Percentiles rank a stretch among this genome's conserved stretches.
Conservation (phyloP, 2,797 vertebrate genomes). For the Phataginus tetradactyla region DNA sequence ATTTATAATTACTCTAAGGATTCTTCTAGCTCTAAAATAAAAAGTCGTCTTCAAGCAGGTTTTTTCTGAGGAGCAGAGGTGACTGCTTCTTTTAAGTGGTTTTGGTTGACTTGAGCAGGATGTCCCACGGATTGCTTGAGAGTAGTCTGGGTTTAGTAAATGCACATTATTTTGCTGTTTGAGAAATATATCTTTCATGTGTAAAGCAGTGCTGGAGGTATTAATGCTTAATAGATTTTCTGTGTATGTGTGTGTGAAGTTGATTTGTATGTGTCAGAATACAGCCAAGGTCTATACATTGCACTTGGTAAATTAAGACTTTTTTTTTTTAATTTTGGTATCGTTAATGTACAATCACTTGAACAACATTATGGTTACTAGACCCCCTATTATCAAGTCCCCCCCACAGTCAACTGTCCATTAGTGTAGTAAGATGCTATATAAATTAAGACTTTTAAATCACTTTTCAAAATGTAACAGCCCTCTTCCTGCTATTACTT, state of each 20-base stretch:
- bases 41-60: not conserved
- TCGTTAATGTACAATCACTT: too few relatives aligned
- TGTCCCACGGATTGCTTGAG: not conserved
- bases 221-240: not conserved
- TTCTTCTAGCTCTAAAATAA: not conserved
- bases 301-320: not conserved
- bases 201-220: not conserved
- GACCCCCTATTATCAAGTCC: too few relatives aligned
- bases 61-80: constrained; percentile 12
- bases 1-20: not conserved
- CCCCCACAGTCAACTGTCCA: too few relatives aligned
- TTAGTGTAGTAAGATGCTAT: too few relatives aligned
- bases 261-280: not conserved
- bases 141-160: not conserved
- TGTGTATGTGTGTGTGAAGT: not conserved
- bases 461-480: not conserved
- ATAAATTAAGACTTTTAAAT: constrained; percentile 4
- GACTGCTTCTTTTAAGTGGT: not conserved
- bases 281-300: not conserved
- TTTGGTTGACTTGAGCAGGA: not conserved
- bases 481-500: not conserved
- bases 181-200: not conserved
- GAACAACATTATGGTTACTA: too few relatives aligned
- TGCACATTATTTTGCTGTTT: not conserved
- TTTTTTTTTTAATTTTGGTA: not conserved